phyloP scores from a whole-genome alignment of 2,888 invertebrate genomes.

The Agriopis leucophaearia region DNA sequence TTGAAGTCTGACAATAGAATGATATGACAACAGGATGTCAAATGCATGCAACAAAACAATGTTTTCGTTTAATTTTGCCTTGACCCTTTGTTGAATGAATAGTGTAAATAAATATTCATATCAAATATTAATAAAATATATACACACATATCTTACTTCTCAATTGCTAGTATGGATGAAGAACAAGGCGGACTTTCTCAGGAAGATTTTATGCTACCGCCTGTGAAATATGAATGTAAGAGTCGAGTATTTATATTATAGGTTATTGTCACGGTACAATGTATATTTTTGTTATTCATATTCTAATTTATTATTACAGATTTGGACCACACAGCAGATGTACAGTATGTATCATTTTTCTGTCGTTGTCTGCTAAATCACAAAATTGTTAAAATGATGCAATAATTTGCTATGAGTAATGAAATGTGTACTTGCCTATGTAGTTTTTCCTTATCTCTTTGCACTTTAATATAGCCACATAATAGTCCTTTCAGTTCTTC shows the following conservation, averaged over 20 bases:
- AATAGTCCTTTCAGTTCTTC: not conserved
- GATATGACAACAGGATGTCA: no score
- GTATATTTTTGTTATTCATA: not conserved
- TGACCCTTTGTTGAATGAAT: not conserved
- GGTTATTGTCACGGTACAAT: not conserved
- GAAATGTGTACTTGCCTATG: not conserved
- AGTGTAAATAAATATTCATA: not conserved
- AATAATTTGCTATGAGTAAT: slow-evolving; percentile 12
- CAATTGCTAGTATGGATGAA: slow-evolving; percentile 67
- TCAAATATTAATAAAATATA: not conserved
- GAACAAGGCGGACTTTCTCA: slow-evolving; percentile 83
- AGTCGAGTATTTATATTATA: not conserved
- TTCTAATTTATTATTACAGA: slow-evolving; percentile 85
- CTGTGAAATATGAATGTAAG: slow-evolving; percentile 94
- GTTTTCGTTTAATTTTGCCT: no score
- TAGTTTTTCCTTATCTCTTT: not conserved
- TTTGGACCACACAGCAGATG: slow-evolving; percentile 99
- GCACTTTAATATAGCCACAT: not conserved
- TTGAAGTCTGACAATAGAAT: no score
- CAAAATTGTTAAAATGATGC: slow-evolving; percentile 23
- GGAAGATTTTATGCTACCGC: slow-evolving; percentile 88
- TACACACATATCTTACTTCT: not conserved
- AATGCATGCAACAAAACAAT: no score
- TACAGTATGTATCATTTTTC: slow-evolving; percentile 92
- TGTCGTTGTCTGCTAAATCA: not conserved